Evolutionary conservation across 2,113 vertebrate species (phyloP), one percentile per base, ranked within the genome.

Genomic region (Paracanthobrama guichenoti): DNA sequence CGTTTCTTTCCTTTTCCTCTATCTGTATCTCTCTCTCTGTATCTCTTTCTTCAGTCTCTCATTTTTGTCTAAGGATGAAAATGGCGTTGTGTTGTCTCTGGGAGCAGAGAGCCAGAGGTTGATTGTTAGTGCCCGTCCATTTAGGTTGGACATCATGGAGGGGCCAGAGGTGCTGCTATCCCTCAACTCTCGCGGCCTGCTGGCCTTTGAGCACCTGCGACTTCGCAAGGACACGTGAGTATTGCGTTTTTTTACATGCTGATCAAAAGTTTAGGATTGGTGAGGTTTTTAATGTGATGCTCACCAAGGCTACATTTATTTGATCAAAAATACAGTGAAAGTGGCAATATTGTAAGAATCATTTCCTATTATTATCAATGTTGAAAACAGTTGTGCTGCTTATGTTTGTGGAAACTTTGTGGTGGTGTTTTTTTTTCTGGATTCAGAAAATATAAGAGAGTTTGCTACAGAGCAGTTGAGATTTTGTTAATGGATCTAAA

Each of bases 191-290:
- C 95, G 97, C 0, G 97, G 97, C 67, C 95, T 98, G 50, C 90
- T 98, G 83, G 92, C 92, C 18, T 96, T 97, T 16, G 97, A 98
- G 90, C 96, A 97, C 81, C 94, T 97, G 88, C 93, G 95, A 84
- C 94, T 93, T 31, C 95, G 94, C 89, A 96, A 95, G 94, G 96
- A 96, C 95, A 96, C 97, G 97, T 98, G 94, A 95, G 95, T 93
- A 64, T 85, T 42, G n/a, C 4, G 3, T 48, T 48, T 26, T 26
- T 74, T n/a, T 67, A 39, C 16, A 20, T 67, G 4, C 28, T 1
- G 14, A 10, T 67, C 1, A 67, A 24, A 67, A 4, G 28, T 20
- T 35, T 35, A 16, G 28, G 28, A 8, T 31, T 8, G 14, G 53
- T 31, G 16, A 64, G 13, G 62, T 31, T 64, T 64, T 64, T 31